Evolutionary conservation across 2,888 invertebrate species (phyloP).

Genomic region (Ectemnius lituratus): DNA sequence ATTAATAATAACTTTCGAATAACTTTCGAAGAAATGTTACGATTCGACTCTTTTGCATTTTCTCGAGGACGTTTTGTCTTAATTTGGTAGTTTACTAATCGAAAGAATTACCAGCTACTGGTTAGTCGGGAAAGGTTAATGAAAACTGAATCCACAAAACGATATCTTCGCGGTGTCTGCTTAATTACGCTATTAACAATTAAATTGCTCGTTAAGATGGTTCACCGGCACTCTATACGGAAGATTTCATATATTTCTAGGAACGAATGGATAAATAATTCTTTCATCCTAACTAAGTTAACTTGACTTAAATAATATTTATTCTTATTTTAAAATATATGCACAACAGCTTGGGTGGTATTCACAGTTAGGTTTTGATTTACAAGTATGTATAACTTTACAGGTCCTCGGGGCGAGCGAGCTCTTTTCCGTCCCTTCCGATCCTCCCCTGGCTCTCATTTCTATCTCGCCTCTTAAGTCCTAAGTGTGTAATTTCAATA

Average conservation of each 20-base stretch:
- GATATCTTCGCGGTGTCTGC: not conserved
- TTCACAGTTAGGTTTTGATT: conserved; percentile 60
- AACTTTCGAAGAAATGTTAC: too few relatives aligned
- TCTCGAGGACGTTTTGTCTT: too few relatives aligned
- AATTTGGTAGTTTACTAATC: too few relatives aligned
- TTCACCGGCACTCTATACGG: too few relatives aligned
- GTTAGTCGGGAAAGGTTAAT: not conserved
- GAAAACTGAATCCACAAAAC: not conserved
- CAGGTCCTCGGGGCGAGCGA: conserved; percentile 44
- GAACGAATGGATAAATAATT: not conserved
- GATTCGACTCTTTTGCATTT: too few relatives aligned
- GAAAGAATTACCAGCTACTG: too few relatives aligned
- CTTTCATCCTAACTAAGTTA: not conserved
- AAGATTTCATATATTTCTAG: too few relatives aligned
- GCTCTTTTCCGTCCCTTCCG: not conserved
- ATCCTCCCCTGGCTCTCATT: too few relatives aligned
- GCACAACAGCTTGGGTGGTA: conserved; percentile 59
- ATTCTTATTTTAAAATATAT: conserved; percentile 68
- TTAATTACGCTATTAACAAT: conserved; percentile 1
- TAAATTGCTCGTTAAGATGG: conserved; percentile 9
- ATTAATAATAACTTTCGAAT: too few relatives aligned
- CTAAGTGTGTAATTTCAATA: conserved; percentile 27
- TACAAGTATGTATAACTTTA: conserved; percentile 54
- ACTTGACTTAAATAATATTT: conserved; percentile 62
- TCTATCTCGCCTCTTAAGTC: too few relatives aligned